A percentile compares a stretch with the other conserved stretches of the same genome.
Evolutionary conservation across 2,797 vertebrate genomes (phyloP).

Genomic region (Kryptopterus vitreolus): DNA sequence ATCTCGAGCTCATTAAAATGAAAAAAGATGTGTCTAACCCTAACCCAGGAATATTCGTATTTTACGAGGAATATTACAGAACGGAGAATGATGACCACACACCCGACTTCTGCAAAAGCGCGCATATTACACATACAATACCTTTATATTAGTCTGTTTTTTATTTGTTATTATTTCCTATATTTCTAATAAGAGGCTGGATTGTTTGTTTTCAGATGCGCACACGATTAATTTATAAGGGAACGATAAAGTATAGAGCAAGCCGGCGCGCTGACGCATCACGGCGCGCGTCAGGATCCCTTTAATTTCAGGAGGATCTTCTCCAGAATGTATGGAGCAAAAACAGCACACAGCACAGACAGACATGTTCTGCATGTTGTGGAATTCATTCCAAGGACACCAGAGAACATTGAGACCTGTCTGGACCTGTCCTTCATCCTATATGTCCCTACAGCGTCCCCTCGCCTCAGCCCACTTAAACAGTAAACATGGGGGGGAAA

Average conservation of each 20-base stretch:
- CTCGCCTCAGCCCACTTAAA: constrained; percentile 7
- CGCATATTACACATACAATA: too few species aligned
- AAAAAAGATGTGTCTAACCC: too few species aligned
- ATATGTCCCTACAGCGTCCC: constrained; percentile 1
- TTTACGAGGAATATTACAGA: too few species aligned
- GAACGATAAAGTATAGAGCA: neutral
- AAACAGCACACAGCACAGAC: neutral
- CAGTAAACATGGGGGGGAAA: neutral
- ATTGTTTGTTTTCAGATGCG: neutral
- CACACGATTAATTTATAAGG: neutral
- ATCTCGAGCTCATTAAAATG: too few species aligned
- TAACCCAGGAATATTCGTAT: too few species aligned
- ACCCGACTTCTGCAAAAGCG: too few species aligned
- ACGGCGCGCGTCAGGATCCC: constrained; percentile 8
- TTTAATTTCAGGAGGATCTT: neutral
- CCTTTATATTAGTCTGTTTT: too few species aligned
- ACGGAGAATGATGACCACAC: too few species aligned
- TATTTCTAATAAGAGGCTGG: too few species aligned
- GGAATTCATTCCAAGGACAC: constrained; percentile 1
- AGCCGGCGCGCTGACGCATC: neutral
- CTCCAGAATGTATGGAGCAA: neutral
- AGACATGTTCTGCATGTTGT: neutral
- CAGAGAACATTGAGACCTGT: neutral
- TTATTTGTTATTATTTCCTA: neutral
- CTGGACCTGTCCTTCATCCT: constrained; percentile 5